Percentiles rank a stretch among this genome's conserved stretches.
These are phyloP conservation scores for Urophycis tenuis DNA, from an alignment of 2,797 vertebrate genomes.

Conservation along the genomic window DNA sequence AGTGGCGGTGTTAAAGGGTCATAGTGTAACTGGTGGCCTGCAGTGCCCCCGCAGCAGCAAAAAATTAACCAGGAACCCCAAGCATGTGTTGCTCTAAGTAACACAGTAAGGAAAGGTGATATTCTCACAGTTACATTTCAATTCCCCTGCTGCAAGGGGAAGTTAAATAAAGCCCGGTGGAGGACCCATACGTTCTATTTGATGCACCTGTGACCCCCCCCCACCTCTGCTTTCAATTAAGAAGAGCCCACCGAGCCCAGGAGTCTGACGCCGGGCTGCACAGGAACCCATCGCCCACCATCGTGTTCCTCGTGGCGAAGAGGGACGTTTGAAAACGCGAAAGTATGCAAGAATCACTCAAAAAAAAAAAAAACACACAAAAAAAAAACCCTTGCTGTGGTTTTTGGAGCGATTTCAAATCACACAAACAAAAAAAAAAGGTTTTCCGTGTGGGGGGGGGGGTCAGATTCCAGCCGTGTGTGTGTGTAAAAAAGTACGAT, in stretches of 20 bases:
- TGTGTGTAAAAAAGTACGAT: constrained; percentile 23
- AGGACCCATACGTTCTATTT: constrained; percentile 6
- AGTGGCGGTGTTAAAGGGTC: constrained; percentile 28
- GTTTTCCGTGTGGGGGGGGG: constrained; percentile 15
- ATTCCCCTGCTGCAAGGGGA: constrained; percentile 16
- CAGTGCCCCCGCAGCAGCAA: constrained; percentile 50
- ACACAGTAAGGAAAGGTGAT: constrained; percentile 21
- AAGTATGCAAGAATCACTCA: constrained; percentile 18
- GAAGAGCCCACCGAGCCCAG: not conserved
- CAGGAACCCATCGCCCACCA: constrained; percentile 4
- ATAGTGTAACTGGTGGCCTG: constrained; percentile 50
- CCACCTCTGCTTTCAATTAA: constrained; percentile 9
- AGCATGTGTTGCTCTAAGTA: constrained; percentile 33
- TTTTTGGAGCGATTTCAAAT: constrained; percentile 40
- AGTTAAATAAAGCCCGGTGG: constrained; percentile 19
- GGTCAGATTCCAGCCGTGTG: constrained; percentile 30
- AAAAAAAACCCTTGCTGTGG: constrained; percentile 28
- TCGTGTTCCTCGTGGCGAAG: constrained; percentile 5
- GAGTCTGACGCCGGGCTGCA: constrained; percentile 29
- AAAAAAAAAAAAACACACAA: constrained; percentile 12
- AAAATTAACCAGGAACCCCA: constrained; percentile 49
- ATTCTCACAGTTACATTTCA: constrained; percentile 20
- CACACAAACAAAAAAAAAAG: constrained; percentile 30
- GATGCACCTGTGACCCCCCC: constrained; percentile 33
- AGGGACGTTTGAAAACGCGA: constrained; percentile 19